A percentile compares a stretch with the other conserved stretches of the same genome.
These are phyloP conservation scores for Manacus vitellinus DNA, from an alignment of 2,113 vertebrate genomes.

Conservation along the genomic window DNA sequence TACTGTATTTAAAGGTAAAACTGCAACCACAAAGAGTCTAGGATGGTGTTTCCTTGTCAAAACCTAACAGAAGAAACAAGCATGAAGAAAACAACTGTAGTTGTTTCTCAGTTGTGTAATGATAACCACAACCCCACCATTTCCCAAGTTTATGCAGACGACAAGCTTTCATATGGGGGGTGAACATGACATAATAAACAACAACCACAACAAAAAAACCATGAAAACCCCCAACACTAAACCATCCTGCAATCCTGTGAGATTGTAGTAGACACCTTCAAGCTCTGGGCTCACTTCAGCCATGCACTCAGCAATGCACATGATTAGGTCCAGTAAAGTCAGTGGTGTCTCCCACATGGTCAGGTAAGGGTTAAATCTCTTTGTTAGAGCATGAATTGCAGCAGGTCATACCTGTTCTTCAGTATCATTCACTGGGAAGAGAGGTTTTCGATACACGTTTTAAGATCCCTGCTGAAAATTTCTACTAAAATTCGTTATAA, in stretches of 20 bases:
- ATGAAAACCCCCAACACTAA: background rate
- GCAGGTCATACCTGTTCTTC: background rate
- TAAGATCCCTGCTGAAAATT: background rate
- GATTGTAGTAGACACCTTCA: background rate
- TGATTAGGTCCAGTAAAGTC: background rate
- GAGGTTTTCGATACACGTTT: background rate
- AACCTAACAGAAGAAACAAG: background rate
- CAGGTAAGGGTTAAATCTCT: background rate
- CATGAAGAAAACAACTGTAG: background rate
- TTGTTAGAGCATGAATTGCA: background rate
- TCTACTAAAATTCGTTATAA: background rate
- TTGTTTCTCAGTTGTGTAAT: background rate
- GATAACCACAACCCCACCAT: background rate
- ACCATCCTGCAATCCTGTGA: background rate
- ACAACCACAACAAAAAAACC: background rate
- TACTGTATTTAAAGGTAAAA: background rate
- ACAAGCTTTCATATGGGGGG: background rate
- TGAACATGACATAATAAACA: background rate
- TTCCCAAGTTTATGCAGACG: background rate
- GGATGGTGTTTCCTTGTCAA: background rate
- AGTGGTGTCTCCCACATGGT: background rate
- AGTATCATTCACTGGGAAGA: background rate
- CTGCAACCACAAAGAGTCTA: background rate
- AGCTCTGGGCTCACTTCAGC: background rate
- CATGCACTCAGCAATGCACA: background rate